Base-by-base conservation (phyloP, 2,113 vertebrate genomes). In the Cyprinodon brontotheroides region DNA sequence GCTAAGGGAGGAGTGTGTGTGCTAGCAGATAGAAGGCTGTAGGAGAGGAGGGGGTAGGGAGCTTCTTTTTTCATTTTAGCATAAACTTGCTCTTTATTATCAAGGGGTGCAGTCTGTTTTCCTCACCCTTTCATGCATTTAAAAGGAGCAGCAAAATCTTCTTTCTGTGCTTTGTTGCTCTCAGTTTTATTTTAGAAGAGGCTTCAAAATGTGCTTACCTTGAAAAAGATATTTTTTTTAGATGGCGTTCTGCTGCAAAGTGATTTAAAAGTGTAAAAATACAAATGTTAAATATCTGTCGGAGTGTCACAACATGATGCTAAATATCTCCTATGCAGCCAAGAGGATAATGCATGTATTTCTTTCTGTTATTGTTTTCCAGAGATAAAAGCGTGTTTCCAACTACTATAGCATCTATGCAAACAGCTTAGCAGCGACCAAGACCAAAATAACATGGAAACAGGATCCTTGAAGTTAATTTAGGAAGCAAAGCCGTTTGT, bases 81-180 rank as follows among this genome's bases (percentile, higher is more conserved):
- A 91, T 93, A 92, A 92, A 93, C 82, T 92, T 90, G 81, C 81
- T 90, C 81, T 92, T 87, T 81, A 89, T 89, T 90, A 85, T 79
- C 57, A 84, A 70, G 79, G 85, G 75, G 74, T 80, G 80, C 81
- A 76, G 39, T 61, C 82, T 74, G 40, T 88, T 64, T 77, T 77
- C 72, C 38, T 63, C 78, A 70, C 64, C 64, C 39, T 81, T 82
- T 85, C 63, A 73, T 61, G 68, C 65, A 48, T 78, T 62, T 20
- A 39, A 70, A 87, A 82, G 65, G 59, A 63, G 37, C 70, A 39
- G 60, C n/a, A 68, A 72, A 74, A 65, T 75, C 68, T 78, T 78
- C 72, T 86, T 79, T 84, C 72, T 66, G 60, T 67, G 70, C 76
- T 62, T 47, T 39, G 4, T 63, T 68, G 12, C 43, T 62, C 43